Conservation (phyloP, 2,113 vertebrate genomes). For the Prionailurus bengalensis region DNA sequence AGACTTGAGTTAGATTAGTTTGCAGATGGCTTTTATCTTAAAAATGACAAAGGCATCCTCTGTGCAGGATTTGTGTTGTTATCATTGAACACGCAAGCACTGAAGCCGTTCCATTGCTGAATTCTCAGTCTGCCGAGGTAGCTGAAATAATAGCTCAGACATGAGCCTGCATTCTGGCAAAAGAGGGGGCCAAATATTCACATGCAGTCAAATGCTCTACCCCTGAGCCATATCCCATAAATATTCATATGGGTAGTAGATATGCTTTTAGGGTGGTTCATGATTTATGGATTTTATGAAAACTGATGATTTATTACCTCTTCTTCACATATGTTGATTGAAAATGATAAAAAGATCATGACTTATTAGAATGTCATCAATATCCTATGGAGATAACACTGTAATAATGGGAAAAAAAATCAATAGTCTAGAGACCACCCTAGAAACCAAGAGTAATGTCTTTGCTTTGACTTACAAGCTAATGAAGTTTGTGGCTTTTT, state of each 20-base stretch:
- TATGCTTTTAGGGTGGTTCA: not conserved
- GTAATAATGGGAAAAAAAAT: not conserved
- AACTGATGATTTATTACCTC: not conserved
- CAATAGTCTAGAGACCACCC: not conserved
- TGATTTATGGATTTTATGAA: slow-evolving; percentile 23
- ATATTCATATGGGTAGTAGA: not conserved
- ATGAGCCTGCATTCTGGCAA: not conserved
- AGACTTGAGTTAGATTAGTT: not conserved
- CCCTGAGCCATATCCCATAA: not conserved
- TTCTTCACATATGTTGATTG: not conserved
- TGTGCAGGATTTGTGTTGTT: not conserved
- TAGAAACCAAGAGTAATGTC: not conserved
- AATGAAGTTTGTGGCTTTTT: not conserved
- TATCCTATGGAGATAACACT: not conserved
- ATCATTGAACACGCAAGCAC: not conserved
- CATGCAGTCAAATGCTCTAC: not conserved
- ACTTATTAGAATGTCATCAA: not conserved
- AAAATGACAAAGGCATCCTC: not conserved
- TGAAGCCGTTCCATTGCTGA: no score
- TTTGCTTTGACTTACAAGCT: not conserved
- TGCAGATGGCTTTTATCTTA: not conserved
- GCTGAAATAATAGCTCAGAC: not conserved
- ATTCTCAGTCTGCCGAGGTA: not conserved
- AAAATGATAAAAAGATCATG: not conserved
- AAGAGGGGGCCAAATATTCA: not conserved